Conservation (phyloP, 2,797 vertebrate genomes). For the Phrynocephalus guinanensis region DNA sequence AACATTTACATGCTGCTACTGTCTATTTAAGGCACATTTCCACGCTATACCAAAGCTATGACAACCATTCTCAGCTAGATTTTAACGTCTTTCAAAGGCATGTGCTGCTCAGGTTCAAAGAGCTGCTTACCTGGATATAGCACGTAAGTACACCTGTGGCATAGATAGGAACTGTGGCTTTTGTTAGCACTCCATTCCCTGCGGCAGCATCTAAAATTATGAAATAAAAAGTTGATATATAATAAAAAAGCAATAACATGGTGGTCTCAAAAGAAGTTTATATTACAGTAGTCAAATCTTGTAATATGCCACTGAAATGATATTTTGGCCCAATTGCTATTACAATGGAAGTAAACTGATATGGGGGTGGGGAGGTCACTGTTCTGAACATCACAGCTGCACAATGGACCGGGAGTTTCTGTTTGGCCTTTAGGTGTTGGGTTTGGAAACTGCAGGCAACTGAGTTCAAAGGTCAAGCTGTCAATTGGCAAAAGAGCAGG, state of each 20-base stretch:
- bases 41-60: neutral
- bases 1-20: neutral
- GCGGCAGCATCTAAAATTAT: constrained; percentile 84
- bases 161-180: constrained; percentile 98
- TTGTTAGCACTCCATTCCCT: constrained; percentile 95
- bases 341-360: neutral
- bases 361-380: too few relatives aligned
- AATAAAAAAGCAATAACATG: neutral
- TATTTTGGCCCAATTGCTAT: neutral
- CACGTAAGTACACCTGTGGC: constrained; percentile 98
- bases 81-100: neutral
- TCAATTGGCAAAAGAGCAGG: too few relatives aligned
- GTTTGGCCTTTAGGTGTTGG: too few relatives aligned
- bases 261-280: neutral
- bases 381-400: too few relatives aligned
- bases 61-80: neutral
- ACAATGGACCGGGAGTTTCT: too few relatives aligned
- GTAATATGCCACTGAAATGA: neutral
- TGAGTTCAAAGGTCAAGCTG: too few relatives aligned
- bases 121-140: constrained; percentile 92
- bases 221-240: neutral
- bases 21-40: neutral
- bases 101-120: neutral
- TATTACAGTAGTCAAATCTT: neutral
- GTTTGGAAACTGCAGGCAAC: too few relatives aligned